Evolutionary conservation across 2,113 vertebrate species (phyloP), one percentile per base, ranked within the genome.

Genomic region (Sander lucioperca): DNA sequence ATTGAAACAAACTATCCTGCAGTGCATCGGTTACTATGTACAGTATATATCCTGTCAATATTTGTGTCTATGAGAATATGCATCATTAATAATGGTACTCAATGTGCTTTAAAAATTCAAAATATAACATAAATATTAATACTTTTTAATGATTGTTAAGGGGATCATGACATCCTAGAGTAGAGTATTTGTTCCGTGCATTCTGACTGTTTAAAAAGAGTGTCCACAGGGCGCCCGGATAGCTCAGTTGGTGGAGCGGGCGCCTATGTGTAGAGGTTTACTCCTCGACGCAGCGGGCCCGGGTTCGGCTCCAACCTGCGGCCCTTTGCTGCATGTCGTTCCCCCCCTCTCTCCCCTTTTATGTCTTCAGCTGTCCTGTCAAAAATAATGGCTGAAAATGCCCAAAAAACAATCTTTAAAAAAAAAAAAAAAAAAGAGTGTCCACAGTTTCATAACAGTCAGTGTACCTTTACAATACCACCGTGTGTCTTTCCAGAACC

Each of bases 401-500:
- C 9, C 39, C 36, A 7, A 36, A 36, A 36, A 8, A 39, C 0
- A 9, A 1, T 2, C 9, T 39, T 9, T 0, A 8, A 39, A 39
- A 30, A 30, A 30, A 5, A 33, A 33, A 33, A 11, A 43, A 11
- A 58, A 30, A 25, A 25, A 48, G 36, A 7, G 11, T 21, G 43
- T 43, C 77, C 70, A 58, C 27, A 58, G 47, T 81, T 77, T 67
- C 56, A 66, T 54, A 27, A 83, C 59, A 43, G 39, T 66, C 3
- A 25, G 23, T 61, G 25, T 65, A 39, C 58, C 30, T 56, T 82
- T 39, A 13, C 53, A 51, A 57, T 62, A 65, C 75, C 16, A 1
- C 10, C 3, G n/a, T 6, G 5, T 77, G 21, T 82, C 47, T 70
- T 74, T 79, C 33, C 86, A 97, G 96, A 97, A 66, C 94, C 94